Evolutionary conservation across 2,797 vertebrate genomes (phyloP).

Genomic region (Phataginus tricuspis): DNA sequence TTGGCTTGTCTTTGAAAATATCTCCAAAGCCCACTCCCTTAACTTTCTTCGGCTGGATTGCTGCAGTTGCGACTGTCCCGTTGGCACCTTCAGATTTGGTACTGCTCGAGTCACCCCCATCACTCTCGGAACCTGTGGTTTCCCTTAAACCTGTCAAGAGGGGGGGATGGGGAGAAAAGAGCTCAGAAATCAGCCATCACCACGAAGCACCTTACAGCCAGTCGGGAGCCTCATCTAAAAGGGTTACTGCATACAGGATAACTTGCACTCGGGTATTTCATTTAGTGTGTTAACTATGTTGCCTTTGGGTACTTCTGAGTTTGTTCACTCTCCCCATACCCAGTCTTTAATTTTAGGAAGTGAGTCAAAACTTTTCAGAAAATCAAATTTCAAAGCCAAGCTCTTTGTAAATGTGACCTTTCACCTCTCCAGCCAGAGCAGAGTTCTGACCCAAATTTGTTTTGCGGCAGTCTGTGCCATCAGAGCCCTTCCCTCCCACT

Average conservation of each 20-base stretch:
- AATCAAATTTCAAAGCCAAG: slow-evolving; percentile 40
- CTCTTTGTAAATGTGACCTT: slow-evolving; percentile 40
- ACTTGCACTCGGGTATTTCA: background rate
- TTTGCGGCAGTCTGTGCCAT: background rate
- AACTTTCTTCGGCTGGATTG: slow-evolving; percentile 97
- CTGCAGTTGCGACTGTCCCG: slow-evolving; percentile 85
- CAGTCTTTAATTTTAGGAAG: slow-evolving; percentile 35
- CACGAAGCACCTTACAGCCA: background rate
- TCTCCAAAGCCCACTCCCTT: slow-evolving; percentile 97
- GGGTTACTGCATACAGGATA: background rate
- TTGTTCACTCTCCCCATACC: background rate
- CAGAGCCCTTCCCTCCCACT: background rate
- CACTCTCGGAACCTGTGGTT: slow-evolving; percentile 96
- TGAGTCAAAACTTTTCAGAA: slow-evolving; percentile 60
- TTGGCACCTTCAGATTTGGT: slow-evolving; percentile 94
- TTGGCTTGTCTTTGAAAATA: slow-evolving; percentile 98
- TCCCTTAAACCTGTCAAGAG: slow-evolving; percentile 91
- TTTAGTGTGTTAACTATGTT: background rate
- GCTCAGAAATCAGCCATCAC: slow-evolving; percentile 57
- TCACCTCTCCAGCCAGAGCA: background rate
- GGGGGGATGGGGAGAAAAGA: slow-evolving; percentile 52
- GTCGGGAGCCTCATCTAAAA: background rate
- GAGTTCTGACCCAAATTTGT: slow-evolving; percentile 13
- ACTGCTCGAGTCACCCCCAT: slow-evolving; percentile 93
- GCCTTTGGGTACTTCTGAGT: background rate